Evolutionary conservation across 23 tunicate genomes (phyloP).

Genomic region (Halocynthia aurantium): DNA sequence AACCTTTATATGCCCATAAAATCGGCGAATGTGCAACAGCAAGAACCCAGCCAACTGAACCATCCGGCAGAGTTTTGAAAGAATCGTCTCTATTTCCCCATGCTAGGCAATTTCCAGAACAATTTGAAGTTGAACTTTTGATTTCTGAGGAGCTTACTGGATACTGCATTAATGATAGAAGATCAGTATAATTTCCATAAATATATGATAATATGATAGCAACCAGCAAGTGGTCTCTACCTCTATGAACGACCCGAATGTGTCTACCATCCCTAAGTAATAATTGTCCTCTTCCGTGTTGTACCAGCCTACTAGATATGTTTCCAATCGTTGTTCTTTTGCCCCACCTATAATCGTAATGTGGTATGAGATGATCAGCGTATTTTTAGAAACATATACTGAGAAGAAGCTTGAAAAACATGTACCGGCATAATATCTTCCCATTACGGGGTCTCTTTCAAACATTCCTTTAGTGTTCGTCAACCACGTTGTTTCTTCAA

Average conservation of each 20-base stretch:
- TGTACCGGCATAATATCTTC: constrained; percentile 40
- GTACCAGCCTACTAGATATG: constrained; percentile 64
- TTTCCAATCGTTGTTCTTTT: constrained; percentile 17
- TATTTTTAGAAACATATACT: not conserved
- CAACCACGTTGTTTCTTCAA: constrained; percentile 51
- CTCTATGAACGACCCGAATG: constrained; percentile 41
- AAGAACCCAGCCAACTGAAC: constrained; percentile 56
- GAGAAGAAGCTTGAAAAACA: not conserved
- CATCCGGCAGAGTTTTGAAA: constrained; percentile 47
- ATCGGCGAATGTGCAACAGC: constrained; percentile 32
- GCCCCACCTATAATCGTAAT: not conserved
- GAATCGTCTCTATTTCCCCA: constrained; percentile 87
- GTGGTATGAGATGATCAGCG: not conserved
- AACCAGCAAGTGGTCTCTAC: constrained; percentile 6
- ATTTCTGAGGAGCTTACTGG: not conserved
- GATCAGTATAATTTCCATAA: not conserved
- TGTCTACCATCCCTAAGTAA: constrained; percentile 37
- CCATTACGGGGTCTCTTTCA: constrained; percentile 80
- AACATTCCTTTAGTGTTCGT: constrained; percentile 39
- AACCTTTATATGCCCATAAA: constrained; percentile 39
- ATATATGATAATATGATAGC: constrained; percentile 3
- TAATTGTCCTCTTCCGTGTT: constrained; percentile 22
- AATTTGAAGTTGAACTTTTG: not conserved
- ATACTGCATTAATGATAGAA: not conserved
- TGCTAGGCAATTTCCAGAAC: constrained; percentile 33